Conservation (phyloP, 2,888 invertebrate genomes). For the Bimastos eiseni region DNA sequence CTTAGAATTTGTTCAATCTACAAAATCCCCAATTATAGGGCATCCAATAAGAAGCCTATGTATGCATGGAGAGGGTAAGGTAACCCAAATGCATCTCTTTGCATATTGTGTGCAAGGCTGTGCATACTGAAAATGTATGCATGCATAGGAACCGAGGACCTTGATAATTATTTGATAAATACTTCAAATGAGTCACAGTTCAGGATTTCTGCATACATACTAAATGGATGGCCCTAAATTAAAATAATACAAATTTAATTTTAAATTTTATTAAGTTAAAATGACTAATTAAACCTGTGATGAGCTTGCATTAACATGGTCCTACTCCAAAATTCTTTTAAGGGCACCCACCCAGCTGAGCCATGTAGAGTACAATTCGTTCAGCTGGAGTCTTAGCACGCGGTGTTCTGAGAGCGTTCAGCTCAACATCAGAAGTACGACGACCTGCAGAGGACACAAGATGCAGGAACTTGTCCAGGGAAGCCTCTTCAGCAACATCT, state of each 20-base stretch:
- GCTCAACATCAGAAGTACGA: conserved; percentile 17
- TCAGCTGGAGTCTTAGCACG: conserved; percentile 51
- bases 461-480: background rate
- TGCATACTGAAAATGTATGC: no score
- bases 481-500: conserved; percentile 24
- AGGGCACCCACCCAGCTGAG: conserved; percentile 63
- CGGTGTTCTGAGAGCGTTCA: conserved; percentile 18
- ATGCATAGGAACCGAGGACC: no score
- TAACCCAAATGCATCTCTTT: no score
- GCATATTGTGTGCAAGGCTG: no score
- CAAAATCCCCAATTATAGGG: no score
- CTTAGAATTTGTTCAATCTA: background rate
- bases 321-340: background rate
- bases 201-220: no score
- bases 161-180: no score
- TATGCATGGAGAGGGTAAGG: no score
- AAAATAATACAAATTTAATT: background rate
- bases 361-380: conserved; percentile 67
- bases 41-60: no score
- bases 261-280: background rate
- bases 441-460: conserved; percentile 23
- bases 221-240: no score
- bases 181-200: no score
- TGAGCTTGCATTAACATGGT: background rate
- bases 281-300: no score